Evolutionary conservation across 2,113 vertebrate species (phyloP), one percentile per base, ranked within the genome.

Genomic region (Forbesichthys agassizii): DNA sequence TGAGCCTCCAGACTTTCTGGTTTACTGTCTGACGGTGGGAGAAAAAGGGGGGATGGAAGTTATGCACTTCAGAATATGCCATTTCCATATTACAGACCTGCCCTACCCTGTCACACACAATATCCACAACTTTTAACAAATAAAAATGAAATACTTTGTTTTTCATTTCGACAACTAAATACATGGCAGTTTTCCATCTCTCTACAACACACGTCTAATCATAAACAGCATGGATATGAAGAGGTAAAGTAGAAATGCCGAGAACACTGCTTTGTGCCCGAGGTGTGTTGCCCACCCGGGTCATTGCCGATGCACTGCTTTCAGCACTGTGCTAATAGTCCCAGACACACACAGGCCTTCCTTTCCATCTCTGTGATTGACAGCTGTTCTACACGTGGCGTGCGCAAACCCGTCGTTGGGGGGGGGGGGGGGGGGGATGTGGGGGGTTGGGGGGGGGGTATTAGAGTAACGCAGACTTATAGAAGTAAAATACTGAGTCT

Each of bases 1-100:
- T 98, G 95, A 61, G 98, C 98, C 90, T 98, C 95, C 80, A 99
- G 92, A 83, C 92, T 96, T 92, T 98, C 96, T 57, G 94, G 95
- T 77, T 95, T 99, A 86, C 94, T 98, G 78, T 96, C 98, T 99
- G 88, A 13, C 66, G 52, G 56, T 60, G 51, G 65, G 58, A 48
- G 68, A 0, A 13, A 10, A 3, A n/a, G 4, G 8, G 1, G 12
- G 6, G 54, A 33, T 3, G 13, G 8, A n/a, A 53, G 12, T 53
- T 14, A n/a, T n/a, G 12, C 51, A 53, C n/a, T 13, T 54, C 3
- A n/a, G 14, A 13, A 8, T 14, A 14, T 54, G 2, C 16, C 3
- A 14, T n/a, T 18, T 54, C 53, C 16, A 14, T 14, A 54, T 16
- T 54, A 42, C 36, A 5, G 13, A 53, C 52, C 52, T 53, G 13